phyloP scores from a whole-genome alignment of 2,888 invertebrate genomes.

The Anorthoa munda region DNA sequence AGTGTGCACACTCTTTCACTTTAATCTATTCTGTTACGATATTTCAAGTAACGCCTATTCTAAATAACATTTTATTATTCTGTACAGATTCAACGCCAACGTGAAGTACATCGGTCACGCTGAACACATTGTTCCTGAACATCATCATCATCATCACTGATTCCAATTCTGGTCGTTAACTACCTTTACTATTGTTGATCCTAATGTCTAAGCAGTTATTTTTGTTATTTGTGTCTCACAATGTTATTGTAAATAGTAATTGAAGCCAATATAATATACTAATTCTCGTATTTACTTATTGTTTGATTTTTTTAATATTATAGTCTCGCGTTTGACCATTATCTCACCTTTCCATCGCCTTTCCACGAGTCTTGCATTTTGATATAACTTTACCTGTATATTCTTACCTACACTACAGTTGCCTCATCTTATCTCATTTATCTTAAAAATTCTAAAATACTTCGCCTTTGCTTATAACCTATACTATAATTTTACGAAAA shows the following conservation, averaged over 20 bases:
- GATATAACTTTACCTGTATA: not conserved
- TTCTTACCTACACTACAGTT: not conserved
- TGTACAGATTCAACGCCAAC: constrained; percentile 74
- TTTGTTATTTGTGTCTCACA: constrained; percentile 10
- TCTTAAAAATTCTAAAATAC: not conserved
- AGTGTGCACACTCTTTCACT: not conserved
- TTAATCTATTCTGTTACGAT: not conserved
- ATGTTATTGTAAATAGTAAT: constrained; percentile 12
- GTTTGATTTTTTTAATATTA: not conserved
- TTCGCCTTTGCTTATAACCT: no score
- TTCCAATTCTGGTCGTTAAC: constrained; percentile 3
- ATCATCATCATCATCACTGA: constrained; percentile 62
- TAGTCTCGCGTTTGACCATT: no score
- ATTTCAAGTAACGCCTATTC: no score
- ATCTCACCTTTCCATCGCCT: no score
- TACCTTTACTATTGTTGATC: constrained; percentile 27
- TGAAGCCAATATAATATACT: constrained; percentile 13
- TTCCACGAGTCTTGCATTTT: not conserved
- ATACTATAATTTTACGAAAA: no score
- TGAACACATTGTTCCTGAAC: constrained; percentile 62
- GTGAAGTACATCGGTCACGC: constrained; percentile 69
- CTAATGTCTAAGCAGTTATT: constrained; percentile 26
- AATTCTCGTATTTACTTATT: not conserved
- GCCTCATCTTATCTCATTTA: not conserved
- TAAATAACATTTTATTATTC: not conserved